Base-by-base conservation (phyloP, 23 tunicate genomes). In the Ascidia mentula region DNA sequence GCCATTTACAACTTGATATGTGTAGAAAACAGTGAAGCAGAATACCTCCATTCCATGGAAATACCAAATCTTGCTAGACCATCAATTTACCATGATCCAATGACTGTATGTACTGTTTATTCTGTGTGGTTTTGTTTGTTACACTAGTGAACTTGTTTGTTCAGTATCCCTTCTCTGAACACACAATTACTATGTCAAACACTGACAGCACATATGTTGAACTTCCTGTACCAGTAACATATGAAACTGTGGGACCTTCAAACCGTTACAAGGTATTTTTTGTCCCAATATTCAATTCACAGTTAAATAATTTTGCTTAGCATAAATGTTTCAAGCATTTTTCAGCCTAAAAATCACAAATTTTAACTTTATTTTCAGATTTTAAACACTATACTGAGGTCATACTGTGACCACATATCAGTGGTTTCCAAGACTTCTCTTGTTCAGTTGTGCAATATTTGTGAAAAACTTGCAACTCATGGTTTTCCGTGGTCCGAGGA, bases 101-200 rank as follows among this genome's bases (percentile, higher is more conserved):
- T 86, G 86, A 40, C 82, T 18, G 95, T 89, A 74, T 42, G 53
- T 42, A 42, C 15, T 17, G 26, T 69, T 31, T 69, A 18, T 20
- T 18, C 73, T 69, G 73, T 69, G 53, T 42, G 15, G 53, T 42
- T 15, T 15, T 9, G 12, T 15, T 9, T 15, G 12, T 42, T 42
- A 42, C 31, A 7, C 76, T n/a, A 5, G 65, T 22, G 18, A 24
- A 22, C 75, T 70, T 24, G n/a, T 28, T 0, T 42, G 37, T 42
- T 0, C 89, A 88, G 94, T 73, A 77, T 46, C 85, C 85, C 31
- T 84, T 90, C 85, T 90, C 96, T 69, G 96, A 90, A 45, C 85
- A 82, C 40, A 90, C 80, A 40, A 38, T 85, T 42, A 84, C 74
- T 61, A 73, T 73, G 78, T 39, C 75, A 31, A 82, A 80, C 35